Evolutionary conservation across 2,888 invertebrate genomes (phyloP).

Genomic region (Zele albiditarsus): DNA sequence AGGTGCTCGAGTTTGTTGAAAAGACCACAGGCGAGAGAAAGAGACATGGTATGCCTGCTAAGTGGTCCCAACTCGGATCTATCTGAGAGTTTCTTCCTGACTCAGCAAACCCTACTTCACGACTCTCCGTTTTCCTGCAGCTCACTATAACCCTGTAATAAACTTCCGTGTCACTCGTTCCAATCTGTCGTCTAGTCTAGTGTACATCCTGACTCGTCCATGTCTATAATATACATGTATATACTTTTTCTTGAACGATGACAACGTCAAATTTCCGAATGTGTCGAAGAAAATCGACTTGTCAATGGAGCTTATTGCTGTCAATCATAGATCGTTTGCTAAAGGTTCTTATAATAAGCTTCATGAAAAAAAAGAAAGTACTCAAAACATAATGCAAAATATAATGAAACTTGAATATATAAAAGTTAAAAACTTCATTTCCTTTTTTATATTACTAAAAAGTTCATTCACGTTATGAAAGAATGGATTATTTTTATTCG

Average conservation of each 20-base stretch:
- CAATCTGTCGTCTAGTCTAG: conserved; percentile 42
- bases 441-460: neutral
- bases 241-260: neutral
- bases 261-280: conserved; percentile 31
- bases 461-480: neutral
- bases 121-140: neutral
- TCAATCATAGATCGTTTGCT: conserved; percentile 25
- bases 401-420: neutral
- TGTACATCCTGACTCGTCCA: conserved; percentile 24
- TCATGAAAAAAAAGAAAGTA: neutral
- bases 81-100: conserved; percentile 49
- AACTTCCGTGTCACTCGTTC: conserved; percentile 43
- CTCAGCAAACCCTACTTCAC: conserved; percentile 50
- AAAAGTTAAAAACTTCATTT: neutral
- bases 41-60: conserved; percentile 59
- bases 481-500: neutral
- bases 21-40: conserved; percentile 37
- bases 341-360: conserved; percentile 11
- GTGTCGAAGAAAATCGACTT: conserved; percentile 22
- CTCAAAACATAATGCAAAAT: neutral
- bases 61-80: conserved; percentile 60
- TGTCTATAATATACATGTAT: conserved; percentile 13
- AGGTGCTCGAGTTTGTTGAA: conserved; percentile 45
- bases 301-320: conserved; percentile 13
- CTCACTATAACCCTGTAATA: conserved; percentile 45